These are phyloP conservation scores for Sisyra terminalis DNA, from an alignment of 2,888 invertebrate genomes.

Conservation along the genomic window DNA sequence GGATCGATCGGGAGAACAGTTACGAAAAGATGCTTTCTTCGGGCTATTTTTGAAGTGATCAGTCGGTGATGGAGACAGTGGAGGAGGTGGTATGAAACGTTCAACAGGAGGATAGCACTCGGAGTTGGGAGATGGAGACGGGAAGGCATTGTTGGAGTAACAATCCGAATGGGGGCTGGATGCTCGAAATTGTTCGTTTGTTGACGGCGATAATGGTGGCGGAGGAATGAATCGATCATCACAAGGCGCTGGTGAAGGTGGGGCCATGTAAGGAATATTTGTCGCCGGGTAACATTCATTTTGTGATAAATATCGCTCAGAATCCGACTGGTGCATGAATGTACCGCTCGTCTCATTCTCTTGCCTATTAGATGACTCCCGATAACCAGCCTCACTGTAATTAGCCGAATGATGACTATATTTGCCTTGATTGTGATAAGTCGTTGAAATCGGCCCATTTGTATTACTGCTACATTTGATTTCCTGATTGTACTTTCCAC, in stretches of 20 bases:
- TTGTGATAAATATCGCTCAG: too few species aligned
- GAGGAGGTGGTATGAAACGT: slow-evolving; percentile 32
- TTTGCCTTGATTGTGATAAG: slow-evolving; percentile 2
- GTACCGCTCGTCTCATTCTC: slow-evolving; percentile 30
- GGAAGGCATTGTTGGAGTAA: slow-evolving; percentile 33
- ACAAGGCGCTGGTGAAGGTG: slow-evolving; percentile 37
- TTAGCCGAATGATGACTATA: slow-evolving; percentile 28
- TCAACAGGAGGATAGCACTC: slow-evolving; percentile 32
- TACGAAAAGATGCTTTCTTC: slow-evolving; percentile 1
- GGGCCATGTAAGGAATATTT: slow-evolving; percentile 23
- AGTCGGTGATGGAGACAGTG: slow-evolving; percentile 24
- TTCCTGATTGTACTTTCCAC: slow-evolving; percentile 8
- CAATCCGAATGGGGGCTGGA: slow-evolving; percentile 36
- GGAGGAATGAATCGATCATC: slow-evolving; percentile 39
- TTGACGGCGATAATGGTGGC: slow-evolving; percentile 45
- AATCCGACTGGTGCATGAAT: too few species aligned
- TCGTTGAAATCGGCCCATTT: slow-evolving; percentile 12
- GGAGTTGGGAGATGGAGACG: slow-evolving; percentile 27
- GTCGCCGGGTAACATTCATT: too few species aligned
- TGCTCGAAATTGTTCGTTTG: slow-evolving; percentile 31
- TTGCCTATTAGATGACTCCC: slow-evolving; percentile 20
- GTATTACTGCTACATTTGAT: slow-evolving; percentile 8
- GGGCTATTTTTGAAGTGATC: slow-evolving; percentile 1
- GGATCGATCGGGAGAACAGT: slow-evolving; percentile 7
- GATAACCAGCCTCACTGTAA: slow-evolving; percentile 37